phyloP scores from a whole-genome alignment of 2,797 vertebrate species.

The Otus scops region DNA sequence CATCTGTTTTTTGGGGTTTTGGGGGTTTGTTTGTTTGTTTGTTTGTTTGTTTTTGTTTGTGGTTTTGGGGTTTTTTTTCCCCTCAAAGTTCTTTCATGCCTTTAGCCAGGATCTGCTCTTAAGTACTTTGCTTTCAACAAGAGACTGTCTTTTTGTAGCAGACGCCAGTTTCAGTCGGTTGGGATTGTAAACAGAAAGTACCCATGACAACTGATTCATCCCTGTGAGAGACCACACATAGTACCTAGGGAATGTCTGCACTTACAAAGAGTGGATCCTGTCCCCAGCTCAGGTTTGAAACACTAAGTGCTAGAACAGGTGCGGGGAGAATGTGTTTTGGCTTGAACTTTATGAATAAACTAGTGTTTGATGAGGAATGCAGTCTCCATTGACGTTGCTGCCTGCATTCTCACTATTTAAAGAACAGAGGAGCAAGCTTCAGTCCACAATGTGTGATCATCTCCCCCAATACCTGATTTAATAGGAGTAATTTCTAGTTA shows the following conservation, averaged over 20 bases:
- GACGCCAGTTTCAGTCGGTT: neutral
- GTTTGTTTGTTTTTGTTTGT: no score
- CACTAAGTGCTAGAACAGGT: neutral
- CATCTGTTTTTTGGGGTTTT: neutral
- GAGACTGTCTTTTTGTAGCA: neutral
- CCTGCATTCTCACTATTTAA: neutral
- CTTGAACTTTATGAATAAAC: constrained; percentile 10
- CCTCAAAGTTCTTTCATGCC: neutral
- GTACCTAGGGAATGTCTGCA: neutral
- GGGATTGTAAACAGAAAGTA: constrained; percentile 31
- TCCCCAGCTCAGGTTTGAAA: neutral
- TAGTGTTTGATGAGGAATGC: neutral
- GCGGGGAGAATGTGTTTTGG: neutral
- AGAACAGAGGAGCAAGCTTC: neutral
- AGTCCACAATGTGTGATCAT: neutral
- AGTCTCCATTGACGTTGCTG: neutral
- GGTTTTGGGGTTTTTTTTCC: no score
- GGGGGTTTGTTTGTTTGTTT: no score
- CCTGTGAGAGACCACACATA: neutral
- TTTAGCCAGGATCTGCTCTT: neutral
- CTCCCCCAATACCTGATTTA: neutral
- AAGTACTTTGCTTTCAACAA: constrained; percentile 43
- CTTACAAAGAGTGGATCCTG: constrained; percentile 28
- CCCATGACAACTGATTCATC: constrained; percentile 28
- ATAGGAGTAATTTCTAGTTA: constrained; percentile 30